A percentile compares a stretch with the other conserved stretches of the same genome.
Evolutionary conservation across 1,140 invertebrate genomes (phyloP).

Genomic region (Platorchestia sp.): DNA sequence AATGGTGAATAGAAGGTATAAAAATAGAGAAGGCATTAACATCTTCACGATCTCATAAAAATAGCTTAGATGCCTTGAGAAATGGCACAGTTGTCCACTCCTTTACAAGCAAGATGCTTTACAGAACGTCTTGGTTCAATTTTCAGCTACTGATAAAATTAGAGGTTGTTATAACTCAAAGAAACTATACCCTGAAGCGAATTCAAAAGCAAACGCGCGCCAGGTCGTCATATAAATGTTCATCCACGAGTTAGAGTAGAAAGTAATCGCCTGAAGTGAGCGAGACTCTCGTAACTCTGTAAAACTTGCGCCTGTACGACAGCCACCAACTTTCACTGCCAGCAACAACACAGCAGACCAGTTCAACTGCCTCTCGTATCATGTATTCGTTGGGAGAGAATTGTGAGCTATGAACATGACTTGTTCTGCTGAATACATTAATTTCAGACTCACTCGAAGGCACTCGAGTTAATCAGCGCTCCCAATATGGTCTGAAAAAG

Average conservation of each 20-base stretch:
- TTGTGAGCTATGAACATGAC: too few species aligned
- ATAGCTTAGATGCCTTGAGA: neutral
- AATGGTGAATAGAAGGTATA: neutral
- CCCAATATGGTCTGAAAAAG: too few species aligned
- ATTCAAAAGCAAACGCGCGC: neutral
- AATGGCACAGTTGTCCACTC: neutral
- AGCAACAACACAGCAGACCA: neutral
- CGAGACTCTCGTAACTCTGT: neutral
- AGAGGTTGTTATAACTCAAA: neutral
- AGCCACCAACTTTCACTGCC: neutral
- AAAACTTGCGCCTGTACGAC: neutral
- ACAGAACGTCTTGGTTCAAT: neutral
- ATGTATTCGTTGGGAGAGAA: neutral
- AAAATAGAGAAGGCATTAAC: neutral
- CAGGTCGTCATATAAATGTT: neutral
- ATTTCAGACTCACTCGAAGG: too few species aligned
- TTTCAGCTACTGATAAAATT: neutral
- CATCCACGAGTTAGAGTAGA: neutral
- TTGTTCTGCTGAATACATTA: too few species aligned
- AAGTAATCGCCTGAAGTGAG: neutral
- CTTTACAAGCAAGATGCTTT: neutral
- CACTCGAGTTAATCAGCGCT: too few species aligned
- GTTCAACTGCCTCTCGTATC: neutral
- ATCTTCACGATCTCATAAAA: neutral
- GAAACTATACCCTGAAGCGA: neutral